These are phyloP conservation scores for Hypothenemus hampei DNA, from an alignment of 1,140 invertebrate genomes.

Conservation along the genomic window DNA sequence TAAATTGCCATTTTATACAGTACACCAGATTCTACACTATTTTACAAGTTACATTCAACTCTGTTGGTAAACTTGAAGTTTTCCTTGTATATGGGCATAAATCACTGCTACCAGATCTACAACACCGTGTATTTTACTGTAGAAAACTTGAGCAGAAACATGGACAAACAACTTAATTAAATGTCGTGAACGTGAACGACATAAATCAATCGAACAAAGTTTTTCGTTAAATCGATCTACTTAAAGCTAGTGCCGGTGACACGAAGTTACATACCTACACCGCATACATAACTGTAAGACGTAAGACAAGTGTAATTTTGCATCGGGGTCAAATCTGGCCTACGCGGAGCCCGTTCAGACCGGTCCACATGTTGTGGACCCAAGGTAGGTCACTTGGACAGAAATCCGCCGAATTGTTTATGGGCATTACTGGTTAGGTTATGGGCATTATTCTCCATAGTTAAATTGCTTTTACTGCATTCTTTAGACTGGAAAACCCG, in stretches of 20 bases:
- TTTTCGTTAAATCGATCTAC: slow-evolving; percentile 7
- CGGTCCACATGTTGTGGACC: slow-evolving; percentile 7
- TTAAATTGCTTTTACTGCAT: slow-evolving; percentile 20
- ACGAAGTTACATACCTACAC: slow-evolving; percentile 8
- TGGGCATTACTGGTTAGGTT: slow-evolving; percentile 9
- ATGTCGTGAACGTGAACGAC: no score
- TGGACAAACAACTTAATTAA: no score
- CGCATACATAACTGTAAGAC: slow-evolving; percentile 15
- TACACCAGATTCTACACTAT: no score
- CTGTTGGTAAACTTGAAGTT: no score
- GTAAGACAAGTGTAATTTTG: slow-evolving; percentile 14
- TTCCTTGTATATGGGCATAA: no score
- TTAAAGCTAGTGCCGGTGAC: slow-evolving; percentile 14
- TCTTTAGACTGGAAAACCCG: slow-evolving; percentile 1
- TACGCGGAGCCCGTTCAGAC: slow-evolving; percentile 7
- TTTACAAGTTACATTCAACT: no score
- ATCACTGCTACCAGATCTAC: no score
- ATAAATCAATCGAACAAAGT: not conserved
- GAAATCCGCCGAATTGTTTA: slow-evolving; percentile 23
- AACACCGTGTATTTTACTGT: no score
- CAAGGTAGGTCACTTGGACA: slow-evolving; percentile 24
- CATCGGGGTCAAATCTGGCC: slow-evolving; percentile 22
- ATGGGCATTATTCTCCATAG: slow-evolving; percentile 11
- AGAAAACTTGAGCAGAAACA: no score
- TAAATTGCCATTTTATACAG: no score